Evolutionary conservation across 2,888 invertebrate genomes (phyloP), one percentile per base, ranked within the genome.

Genomic region (Andricus quercusramuli): DNA sequence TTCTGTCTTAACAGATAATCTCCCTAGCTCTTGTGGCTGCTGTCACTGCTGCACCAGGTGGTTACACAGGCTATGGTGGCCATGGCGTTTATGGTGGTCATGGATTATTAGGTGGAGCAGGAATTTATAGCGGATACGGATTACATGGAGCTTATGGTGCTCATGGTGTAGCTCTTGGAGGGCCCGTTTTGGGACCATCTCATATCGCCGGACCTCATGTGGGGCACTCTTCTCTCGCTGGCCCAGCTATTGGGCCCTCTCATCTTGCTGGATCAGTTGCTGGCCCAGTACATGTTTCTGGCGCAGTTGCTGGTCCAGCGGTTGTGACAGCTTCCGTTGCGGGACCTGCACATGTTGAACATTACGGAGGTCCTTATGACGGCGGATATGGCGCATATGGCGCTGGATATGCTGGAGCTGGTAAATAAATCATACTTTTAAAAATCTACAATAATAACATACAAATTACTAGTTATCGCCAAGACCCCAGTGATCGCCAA

Each of bases 291-390:
- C 91, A 90, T 47, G 92, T 92, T 20, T 90, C 91, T n/a, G 92
- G 92, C 1, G 92, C 92, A 13, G 90, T 92, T 25, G 90, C 92
- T 77, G 92, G 91, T 6, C 89, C 91, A 0, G 90, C 92, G 1
- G 87, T 90, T 2, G 91, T 92, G 6, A 90, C 90, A 0, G 88
- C 90, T 8, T 92, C 91, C 4, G 89, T 92, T 11, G 91, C 91
- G 62, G 91, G 91, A 4, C 91, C 90, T 0, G 90, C 91, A 13
- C 89, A 91, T 51, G 92, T 92, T 44, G 91, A 91, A 65, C 90
- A 90, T 41, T 86, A 88, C 59, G 90, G 87, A 37, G 62, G 80
- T 32, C 77, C 80, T 37, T 86, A 85, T 13, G 86, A 83, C 8
- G 89, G 83, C n/a, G 84, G 82, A 44, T 86, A 86, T 62, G 85